These are phyloP conservation scores for Polymixis lichenea DNA, from an alignment of 2,888 invertebrate species.

Conservation along the genomic window DNA sequence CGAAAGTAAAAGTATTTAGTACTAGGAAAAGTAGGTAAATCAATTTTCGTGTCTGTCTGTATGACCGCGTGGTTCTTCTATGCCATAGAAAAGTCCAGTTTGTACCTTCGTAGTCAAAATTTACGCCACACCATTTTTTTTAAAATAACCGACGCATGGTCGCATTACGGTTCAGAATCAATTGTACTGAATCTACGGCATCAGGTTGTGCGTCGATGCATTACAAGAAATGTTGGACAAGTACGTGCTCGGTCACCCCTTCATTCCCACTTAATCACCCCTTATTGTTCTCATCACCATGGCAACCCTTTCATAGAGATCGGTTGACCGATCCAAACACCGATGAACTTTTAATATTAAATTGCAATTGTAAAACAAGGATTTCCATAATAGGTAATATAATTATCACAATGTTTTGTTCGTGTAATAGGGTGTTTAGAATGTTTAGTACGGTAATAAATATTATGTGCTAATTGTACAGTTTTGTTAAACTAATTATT, in stretches of 20 bases:
- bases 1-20: too few relatives aligned
- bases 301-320: conserved; percentile 20
- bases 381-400: conserved; percentile 2
- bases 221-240: neutral
- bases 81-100: too few relatives aligned
- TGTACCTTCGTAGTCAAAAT: too few relatives aligned
- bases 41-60: too few relatives aligned
- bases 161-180: too few relatives aligned
- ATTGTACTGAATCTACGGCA: too few relatives aligned
- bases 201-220: too few relatives aligned
- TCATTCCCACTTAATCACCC: neutral
- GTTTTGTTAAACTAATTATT: conserved; percentile 37
- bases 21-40: too few relatives aligned
- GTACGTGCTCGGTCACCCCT: conserved; percentile 4
- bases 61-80: too few relatives aligned
- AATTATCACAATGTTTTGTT: conserved; percentile 26
- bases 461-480: conserved; percentile 10
- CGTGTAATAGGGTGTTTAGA: conserved; percentile 20
- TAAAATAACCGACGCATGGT: too few relatives aligned
- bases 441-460: conserved; percentile 39
- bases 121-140: too few relatives aligned
- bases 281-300: conserved; percentile 23
- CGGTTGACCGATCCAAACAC: conserved; percentile 13
- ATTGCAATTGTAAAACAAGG: conserved; percentile 4
- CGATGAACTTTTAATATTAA: conserved; percentile 1